Conservation (phyloP, 2,113 vertebrate species). For the Baryphthengus martii region DNA sequence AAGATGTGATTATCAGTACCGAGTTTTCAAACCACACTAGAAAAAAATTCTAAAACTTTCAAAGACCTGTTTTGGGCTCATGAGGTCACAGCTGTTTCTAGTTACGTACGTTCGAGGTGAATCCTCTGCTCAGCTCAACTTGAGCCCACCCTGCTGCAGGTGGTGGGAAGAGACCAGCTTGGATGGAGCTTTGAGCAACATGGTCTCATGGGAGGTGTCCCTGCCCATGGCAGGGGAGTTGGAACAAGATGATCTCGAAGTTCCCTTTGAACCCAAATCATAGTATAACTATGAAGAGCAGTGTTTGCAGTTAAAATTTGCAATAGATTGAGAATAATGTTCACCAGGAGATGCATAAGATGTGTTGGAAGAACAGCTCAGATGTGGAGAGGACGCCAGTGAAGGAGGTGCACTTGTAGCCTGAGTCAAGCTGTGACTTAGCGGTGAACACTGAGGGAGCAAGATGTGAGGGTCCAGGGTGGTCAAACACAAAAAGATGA, state of each 20-base stretch:
- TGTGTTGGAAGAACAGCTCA: background rate
- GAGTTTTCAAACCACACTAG: background rate
- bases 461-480: fast-evolving
- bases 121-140: fast-evolving
- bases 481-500: background rate
- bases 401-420: fast-evolving
- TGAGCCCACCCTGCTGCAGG: background rate
- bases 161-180: background rate
- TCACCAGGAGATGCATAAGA: fast-evolving
- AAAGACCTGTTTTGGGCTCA: background rate
- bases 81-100: background rate
- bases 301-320: fast-evolving
- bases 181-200: background rate
- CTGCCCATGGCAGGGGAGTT: background rate
- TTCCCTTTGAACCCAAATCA: background rate
- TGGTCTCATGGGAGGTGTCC: background rate
- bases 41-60: background rate
- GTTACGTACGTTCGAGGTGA: fast-evolving
- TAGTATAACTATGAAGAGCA: background rate
- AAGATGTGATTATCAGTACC: background rate
- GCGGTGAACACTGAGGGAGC: background rate
- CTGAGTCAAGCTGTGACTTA: fast-evolving
- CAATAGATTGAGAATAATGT: fast-evolving
- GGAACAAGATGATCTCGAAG: background rate
- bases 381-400: fast-evolving